Evolutionary conservation across 2,888 invertebrate species (phyloP).

Genomic region (Acronicta aceris): DNA sequence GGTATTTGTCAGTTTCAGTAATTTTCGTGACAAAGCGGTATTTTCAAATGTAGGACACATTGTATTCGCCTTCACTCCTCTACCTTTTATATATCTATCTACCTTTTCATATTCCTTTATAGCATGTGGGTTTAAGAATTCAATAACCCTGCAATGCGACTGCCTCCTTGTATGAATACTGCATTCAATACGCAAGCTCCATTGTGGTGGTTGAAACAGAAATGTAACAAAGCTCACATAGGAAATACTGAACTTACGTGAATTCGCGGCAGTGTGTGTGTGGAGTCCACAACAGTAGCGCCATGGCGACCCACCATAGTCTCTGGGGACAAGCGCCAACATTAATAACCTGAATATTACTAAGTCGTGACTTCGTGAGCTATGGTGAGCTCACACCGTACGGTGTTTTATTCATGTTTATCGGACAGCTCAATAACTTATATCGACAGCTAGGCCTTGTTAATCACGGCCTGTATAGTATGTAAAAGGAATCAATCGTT

Average conservation of each 20-base stretch:
- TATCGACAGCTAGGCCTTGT: not conserved
- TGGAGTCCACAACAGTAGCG: slow-evolving; percentile 72
- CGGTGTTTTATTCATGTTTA: slow-evolving; percentile 38
- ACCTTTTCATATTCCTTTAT: not conserved
- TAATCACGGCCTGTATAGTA: not conserved
- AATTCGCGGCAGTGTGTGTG: slow-evolving; percentile 75
- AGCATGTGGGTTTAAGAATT: slow-evolving; percentile 39
- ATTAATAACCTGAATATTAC: slow-evolving; percentile 55
- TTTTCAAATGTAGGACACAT: too few species aligned
- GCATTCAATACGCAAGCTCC: slow-evolving; percentile 41
- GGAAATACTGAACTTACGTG: slow-evolving; percentile 74
- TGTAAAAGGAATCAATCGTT: slow-evolving; percentile 1
- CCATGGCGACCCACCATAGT: slow-evolving; percentile 75
- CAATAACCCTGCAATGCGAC: slow-evolving; percentile 35
- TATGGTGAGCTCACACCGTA: slow-evolving; percentile 29
- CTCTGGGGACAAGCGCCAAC: slow-evolving; percentile 72
- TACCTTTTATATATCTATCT: not conserved
- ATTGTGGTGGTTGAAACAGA: slow-evolving; percentile 35
- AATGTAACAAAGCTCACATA: slow-evolving; percentile 21
- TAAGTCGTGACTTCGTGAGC: slow-evolving; percentile 48
- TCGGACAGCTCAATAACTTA: slow-evolving; percentile 23
- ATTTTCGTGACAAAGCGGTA: not conserved
- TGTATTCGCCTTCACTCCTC: not conserved
- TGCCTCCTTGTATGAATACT: slow-evolving; percentile 40
- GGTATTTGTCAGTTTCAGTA: too few species aligned